Evolutionary conservation across 2,113 vertebrate species (phyloP).

Genomic region (Agelaius tricolor): DNA sequence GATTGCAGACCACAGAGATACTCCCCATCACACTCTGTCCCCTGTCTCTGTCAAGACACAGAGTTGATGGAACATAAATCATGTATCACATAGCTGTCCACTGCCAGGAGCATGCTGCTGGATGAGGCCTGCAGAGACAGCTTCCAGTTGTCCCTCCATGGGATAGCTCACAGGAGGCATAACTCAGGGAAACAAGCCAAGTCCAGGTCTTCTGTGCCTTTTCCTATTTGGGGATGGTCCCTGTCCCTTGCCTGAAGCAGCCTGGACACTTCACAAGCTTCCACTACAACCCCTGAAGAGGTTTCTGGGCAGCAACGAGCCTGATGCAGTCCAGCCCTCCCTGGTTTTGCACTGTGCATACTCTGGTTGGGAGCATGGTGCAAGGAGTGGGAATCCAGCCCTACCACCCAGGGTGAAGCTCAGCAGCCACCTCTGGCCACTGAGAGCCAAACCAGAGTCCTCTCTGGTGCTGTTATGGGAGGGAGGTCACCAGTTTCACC

Average conservation of each 20-base stretch:
- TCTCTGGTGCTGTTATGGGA: accelerated
- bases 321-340: accelerated
- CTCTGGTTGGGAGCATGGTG: neutral
- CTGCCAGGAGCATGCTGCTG: accelerated
- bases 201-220: neutral
- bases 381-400: neutral
- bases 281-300: neutral
- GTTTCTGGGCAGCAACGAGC: neutral
- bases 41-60: neutral
- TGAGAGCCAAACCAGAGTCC: neutral
- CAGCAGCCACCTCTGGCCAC: neutral
- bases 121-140: neutral
- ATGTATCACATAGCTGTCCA: accelerated
- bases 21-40: neutral
- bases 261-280: neutral
- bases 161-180: neutral
- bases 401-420: neutral
- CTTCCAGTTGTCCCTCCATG: neutral
- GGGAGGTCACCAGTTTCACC: neutral
- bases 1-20: neutral
- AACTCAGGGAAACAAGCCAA: neutral
- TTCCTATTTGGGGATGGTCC: neutral
- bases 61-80: neutral
- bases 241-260: neutral
- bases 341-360: neutral